Conservation (phyloP, 2,797 vertebrate species). For the Benthosema pterotum region DNA sequence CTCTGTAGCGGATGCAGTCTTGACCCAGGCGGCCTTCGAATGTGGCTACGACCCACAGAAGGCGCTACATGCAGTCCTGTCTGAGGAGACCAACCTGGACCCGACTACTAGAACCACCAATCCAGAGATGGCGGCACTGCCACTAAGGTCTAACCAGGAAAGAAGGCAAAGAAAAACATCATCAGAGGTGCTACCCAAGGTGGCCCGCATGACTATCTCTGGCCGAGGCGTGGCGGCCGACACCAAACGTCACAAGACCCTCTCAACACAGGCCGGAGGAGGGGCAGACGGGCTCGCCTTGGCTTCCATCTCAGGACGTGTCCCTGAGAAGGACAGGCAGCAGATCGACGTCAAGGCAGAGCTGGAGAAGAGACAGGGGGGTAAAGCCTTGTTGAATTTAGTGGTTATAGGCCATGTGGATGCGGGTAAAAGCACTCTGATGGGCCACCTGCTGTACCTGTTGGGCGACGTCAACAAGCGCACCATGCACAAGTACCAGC, state of each 20-base stretch:
- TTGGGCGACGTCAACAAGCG: slow-evolving; percentile 98
- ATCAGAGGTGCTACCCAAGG: slow-evolving; percentile 91
- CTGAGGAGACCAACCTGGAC: too few relatives aligned
- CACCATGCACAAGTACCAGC: slow-evolving; percentile 99
- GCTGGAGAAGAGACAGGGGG: slow-evolving; percentile 94
- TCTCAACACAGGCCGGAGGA: slow-evolving; percentile 57
- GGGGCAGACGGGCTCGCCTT: slow-evolving; percentile 78
- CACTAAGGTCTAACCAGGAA: too few relatives aligned
- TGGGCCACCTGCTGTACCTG: slow-evolving; percentile 96
- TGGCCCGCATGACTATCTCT: slow-evolving; percentile 96
- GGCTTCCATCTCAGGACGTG: slow-evolving; percentile 76
- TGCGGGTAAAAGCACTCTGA: slow-evolving; percentile 98
- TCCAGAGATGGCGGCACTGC: too few relatives aligned
- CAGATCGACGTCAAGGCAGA: slow-evolving; percentile 91
- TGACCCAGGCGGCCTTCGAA: too few relatives aligned
- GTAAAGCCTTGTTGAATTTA: slow-evolving; percentile 93
- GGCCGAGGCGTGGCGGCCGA: slow-evolving; percentile 81
- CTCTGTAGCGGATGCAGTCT: too few relatives aligned
- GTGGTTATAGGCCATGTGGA: slow-evolving; percentile 98
- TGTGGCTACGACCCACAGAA: too few relatives aligned
- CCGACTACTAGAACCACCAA: too few relatives aligned
- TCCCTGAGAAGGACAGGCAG: slow-evolving; percentile 84
- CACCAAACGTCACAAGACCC: slow-evolving; percentile 69
- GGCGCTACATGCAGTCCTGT: too few relatives aligned
- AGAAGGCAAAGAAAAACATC: slow-evolving; percentile 23